Percentiles rank a stretch among this genome's conserved stretches.
phyloP scores from a whole-genome alignment of 2,888 invertebrate species.

The Itoplectis maculator region DNA sequence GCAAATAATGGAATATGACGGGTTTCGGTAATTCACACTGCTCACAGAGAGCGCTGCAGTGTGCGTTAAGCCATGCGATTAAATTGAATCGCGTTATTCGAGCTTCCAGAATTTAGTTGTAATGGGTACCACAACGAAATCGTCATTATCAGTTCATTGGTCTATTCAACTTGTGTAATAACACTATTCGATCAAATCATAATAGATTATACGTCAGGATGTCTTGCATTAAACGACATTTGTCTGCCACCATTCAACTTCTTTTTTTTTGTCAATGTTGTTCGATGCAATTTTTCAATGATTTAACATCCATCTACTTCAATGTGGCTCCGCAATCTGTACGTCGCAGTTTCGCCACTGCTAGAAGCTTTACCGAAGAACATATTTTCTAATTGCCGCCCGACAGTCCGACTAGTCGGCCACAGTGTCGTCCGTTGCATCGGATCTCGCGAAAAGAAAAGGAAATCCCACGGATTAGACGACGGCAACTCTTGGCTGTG shows the following conservation, averaged over 20 bases:
- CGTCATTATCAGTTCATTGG: not conserved
- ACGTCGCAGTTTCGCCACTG: not conserved
- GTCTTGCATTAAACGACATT: not conserved
- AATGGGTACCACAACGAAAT: not conserved
- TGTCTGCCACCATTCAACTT: not conserved
- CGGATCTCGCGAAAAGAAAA: not conserved
- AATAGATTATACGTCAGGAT: not conserved
- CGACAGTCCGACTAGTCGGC: not conserved
- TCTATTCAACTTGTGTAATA: not conserved
- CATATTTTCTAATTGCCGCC: slow-evolving; percentile 16
- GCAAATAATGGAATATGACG: not conserved
- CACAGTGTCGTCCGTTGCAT: not conserved
- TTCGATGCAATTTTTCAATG: too few species aligned
- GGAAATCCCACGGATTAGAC: slow-evolving; percentile 24
- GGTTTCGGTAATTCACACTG: not conserved
- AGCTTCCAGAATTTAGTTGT: slow-evolving; percentile 1
- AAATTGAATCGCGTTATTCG: slow-evolving; percentile 10
- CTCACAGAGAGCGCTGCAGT: not conserved
- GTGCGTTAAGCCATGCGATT: not conserved
- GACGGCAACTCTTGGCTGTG: slow-evolving; percentile 21
- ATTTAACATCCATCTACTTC: not conserved
- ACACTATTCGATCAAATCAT: not conserved
- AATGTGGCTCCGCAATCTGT: not conserved
- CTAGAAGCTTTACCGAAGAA: not conserved
- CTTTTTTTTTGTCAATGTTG: too few species aligned